These are phyloP conservation scores for Excalfactoria chinensis DNA, from an alignment of 2,113 vertebrate genomes.

Conservation along the genomic window DNA sequence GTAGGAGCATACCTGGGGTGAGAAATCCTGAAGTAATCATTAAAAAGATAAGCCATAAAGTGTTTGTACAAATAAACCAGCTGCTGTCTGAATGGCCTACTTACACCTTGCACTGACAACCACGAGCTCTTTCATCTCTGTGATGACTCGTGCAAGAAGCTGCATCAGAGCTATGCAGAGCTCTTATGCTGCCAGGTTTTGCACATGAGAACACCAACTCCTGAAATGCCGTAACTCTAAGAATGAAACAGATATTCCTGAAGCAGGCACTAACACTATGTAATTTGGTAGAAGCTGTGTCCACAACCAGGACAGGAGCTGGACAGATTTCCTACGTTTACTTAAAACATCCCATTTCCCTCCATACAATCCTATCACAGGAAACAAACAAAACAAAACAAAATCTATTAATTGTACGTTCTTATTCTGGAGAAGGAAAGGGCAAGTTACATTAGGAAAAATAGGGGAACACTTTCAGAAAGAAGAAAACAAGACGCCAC, in stretches of 20 bases:
- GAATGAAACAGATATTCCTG: neutral
- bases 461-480: neutral
- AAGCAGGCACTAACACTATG: neutral
- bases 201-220: neutral
- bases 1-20: neutral
- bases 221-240: neutral
- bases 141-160: neutral
- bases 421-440: conserved; percentile 58
- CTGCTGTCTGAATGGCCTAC: neutral
- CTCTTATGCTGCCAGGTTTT: neutral
- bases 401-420: conserved; percentile 42
- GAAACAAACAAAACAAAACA: conserved; percentile 51
- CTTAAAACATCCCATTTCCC: conserved; percentile 56
- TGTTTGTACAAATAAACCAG: neutral
- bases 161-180: neutral
- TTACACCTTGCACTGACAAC: neutral
- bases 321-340: conserved; percentile 48
- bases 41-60: neutral
- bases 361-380: conserved; percentile 54
- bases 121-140: neutral
- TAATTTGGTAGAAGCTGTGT: neutral
- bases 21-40: neutral
- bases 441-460: conserved; percentile 51
- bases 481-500: neutral
- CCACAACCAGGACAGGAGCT: conserved; percentile 17